Evolutionary conservation across 2,797 vertebrate species (phyloP).

Genomic region (Syngnathus rostellatus): DNA sequence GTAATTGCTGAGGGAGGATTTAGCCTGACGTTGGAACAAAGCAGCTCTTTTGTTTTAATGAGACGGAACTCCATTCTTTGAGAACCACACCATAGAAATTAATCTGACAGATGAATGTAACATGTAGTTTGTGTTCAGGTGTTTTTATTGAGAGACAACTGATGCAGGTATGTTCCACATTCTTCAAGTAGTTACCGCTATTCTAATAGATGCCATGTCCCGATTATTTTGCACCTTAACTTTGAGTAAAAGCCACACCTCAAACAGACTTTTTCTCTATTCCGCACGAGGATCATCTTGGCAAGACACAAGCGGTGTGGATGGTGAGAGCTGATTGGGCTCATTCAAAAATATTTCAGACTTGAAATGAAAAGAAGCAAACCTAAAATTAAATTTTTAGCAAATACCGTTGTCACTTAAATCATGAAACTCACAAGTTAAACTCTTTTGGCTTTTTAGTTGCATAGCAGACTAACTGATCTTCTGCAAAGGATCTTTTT

Average conservation of each 20-base stretch:
- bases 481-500: neutral
- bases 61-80: slow-evolving; percentile 38
- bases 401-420: too few species aligned
- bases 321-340: too few species aligned
- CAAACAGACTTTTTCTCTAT: neutral
- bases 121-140: slow-evolving; percentile 7
- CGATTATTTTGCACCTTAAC: neutral
- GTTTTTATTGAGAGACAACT: slow-evolving; percentile 20
- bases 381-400: too few species aligned
- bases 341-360: too few species aligned
- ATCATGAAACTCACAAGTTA: neutral
- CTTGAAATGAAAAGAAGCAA: too few species aligned
- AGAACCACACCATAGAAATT: slow-evolving; percentile 28
- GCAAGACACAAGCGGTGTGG: too few species aligned
- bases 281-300: too few species aligned
- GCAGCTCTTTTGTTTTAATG: slow-evolving; percentile 56
- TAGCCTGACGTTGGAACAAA: slow-evolving; percentile 56
- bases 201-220: neutral
- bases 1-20: slow-evolving; percentile 66
- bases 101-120: slow-evolving; percentile 32
- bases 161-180: neutral
- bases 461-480: neutral
- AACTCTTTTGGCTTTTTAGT: neutral
- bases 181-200: neutral
- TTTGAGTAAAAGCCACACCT: neutral